Conservation (phyloP, 2,797 vertebrate genomes). For the Taenioides sp. region DNA sequence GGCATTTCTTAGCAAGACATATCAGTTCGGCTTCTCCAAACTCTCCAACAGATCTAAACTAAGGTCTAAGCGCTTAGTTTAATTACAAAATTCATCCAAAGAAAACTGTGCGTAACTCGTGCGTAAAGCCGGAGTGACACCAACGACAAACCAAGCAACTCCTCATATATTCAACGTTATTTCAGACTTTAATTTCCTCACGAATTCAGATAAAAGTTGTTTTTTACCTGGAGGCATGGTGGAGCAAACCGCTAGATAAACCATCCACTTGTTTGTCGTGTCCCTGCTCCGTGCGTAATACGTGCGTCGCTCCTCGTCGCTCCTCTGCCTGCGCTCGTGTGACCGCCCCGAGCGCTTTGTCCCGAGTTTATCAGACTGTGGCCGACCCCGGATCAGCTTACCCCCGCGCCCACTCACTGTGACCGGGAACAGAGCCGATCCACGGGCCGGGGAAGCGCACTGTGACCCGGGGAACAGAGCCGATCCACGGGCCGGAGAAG, state of each 20-base stretch:
- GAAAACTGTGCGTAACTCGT: not conserved
- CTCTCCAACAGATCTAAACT: no score
- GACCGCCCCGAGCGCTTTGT: not conserved
- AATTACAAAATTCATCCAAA: no score
- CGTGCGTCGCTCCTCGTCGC: not conserved
- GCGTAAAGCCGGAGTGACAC: not conserved
- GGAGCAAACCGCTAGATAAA: constrained; percentile 9
- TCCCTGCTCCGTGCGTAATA: not conserved
- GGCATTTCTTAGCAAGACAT: no score
- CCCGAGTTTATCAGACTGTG: constrained; percentile 7
- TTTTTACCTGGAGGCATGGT: constrained; percentile 7
- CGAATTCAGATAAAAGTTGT: not conserved
- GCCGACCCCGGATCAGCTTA: constrained; percentile 50
- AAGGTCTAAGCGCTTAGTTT: no score
- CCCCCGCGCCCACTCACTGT: constrained; percentile 14
- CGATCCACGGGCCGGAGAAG: not conserved
- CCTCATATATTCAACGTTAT: no score
- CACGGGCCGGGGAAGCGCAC: not conserved
- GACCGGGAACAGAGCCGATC: constrained; percentile 9
- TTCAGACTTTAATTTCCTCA: not conserved
- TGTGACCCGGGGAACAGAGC: constrained; percentile 6
- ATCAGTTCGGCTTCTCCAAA: no score
- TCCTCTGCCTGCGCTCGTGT: not conserved
- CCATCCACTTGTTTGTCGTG: not conserved
- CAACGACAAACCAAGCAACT: not conserved